Evolutionary conservation across 2,797 vertebrate species (phyloP).

Genomic region (Muscicapa striata): DNA sequence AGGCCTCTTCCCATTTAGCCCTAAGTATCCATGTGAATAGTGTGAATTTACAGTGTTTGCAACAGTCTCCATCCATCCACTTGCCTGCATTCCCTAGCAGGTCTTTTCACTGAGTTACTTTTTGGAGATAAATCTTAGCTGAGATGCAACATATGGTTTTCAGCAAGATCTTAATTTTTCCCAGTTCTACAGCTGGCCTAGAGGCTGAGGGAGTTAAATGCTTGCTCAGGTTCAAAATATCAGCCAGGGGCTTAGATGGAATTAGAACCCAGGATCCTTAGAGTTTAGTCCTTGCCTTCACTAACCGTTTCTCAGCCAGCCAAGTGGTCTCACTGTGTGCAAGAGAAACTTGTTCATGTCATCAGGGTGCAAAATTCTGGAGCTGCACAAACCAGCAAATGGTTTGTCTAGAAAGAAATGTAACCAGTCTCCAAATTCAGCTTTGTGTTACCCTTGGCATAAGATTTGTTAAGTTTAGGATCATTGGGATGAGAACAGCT

Average conservation of each 20-base stretch:
- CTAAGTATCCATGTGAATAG: background rate
- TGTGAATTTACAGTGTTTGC: background rate
- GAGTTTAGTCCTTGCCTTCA: conserved; percentile 54
- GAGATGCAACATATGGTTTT: conserved; percentile 70
- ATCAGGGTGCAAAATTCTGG: background rate
- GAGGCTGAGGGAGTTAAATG: conserved; percentile 64
- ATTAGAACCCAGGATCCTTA: conserved; percentile 61
- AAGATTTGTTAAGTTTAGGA: background rate
- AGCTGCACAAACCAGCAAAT: background rate
- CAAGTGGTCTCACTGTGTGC: conserved; percentile 16
- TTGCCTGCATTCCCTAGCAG: conserved; percentile 19
- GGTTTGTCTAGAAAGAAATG: conserved; percentile 26
- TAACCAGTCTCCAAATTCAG: conserved; percentile 13
- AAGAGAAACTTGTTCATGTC: background rate
- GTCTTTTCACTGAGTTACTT: conserved; percentile 5
- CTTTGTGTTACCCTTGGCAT: conserved; percentile 19
- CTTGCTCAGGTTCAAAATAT: conserved; percentile 68
- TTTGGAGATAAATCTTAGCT: conserved; percentile 49
- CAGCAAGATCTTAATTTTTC: conserved; percentile 62
- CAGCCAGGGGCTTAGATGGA: conserved; percentile 52
- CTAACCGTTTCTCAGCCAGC: conserved; percentile 49
- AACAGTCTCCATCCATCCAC: background rate
- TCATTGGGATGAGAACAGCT: background rate
- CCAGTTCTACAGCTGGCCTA: conserved; percentile 63
- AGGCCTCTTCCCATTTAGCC: background rate